Percentiles rank a stretch among this genome's conserved stretches.
Evolutionary conservation across 2,888 invertebrate species (phyloP).

Genomic region (Ommatoiulus sabulosus): DNA sequence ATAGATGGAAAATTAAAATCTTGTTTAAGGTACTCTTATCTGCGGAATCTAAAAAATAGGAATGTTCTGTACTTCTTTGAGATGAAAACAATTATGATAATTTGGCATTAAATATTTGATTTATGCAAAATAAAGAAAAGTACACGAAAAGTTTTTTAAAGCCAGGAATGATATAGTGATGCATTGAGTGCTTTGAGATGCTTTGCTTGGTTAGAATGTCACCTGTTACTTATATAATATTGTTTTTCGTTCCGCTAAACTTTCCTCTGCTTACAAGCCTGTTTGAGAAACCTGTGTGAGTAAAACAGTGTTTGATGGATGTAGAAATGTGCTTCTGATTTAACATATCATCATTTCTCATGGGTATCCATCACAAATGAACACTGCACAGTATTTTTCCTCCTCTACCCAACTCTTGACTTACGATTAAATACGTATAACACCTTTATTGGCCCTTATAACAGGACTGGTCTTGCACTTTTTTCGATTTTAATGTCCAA

Average conservation of each 20-base stretch:
- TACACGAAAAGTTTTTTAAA: no score
- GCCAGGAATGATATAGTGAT: no score
- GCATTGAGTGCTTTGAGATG: not conserved
- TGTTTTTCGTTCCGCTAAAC: not conserved
- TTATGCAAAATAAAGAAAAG: no score
- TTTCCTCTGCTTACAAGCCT: not conserved
- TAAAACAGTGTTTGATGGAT: constrained; percentile 15
- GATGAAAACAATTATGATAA: no score
- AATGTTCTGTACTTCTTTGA: no score
- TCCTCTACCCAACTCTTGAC: not conserved
- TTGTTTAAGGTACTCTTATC: no score
- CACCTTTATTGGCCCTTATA: not conserved
- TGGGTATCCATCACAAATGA: constrained; percentile 39
- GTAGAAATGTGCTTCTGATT: not conserved
- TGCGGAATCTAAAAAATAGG: no score
- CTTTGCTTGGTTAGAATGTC: not conserved
- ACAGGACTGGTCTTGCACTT: not conserved
- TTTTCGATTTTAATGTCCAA: not conserved
- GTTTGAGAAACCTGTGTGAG: constrained; percentile 1
- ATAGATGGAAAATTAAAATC: no score
- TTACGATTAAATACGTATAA: not conserved
- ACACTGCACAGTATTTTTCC: constrained; percentile 31
- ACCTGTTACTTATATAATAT: not conserved
- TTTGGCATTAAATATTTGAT: no score
- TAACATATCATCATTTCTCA: constrained; percentile 41